These are phyloP conservation scores for Squalus acanthias DNA, from an alignment of 2,797 vertebrate species.

Conservation along the genomic window DNA sequence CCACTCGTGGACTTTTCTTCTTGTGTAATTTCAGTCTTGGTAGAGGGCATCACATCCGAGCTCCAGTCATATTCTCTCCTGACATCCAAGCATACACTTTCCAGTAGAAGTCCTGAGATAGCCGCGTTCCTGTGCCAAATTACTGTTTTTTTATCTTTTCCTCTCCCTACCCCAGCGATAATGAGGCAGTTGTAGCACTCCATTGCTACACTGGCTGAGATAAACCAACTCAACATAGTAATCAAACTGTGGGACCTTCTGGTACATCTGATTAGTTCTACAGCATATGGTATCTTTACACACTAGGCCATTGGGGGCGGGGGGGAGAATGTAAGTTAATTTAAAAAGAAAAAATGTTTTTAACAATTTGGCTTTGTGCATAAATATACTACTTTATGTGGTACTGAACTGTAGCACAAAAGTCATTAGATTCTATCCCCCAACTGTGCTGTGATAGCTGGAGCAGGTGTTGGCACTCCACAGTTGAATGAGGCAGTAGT, in stretches of 20 bases:
- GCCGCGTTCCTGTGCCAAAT: not conserved
- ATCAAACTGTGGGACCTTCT: not conserved
- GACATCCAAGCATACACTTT: not conserved
- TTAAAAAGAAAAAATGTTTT: not conserved
- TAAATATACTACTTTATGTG: not conserved
- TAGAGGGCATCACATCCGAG: not conserved
- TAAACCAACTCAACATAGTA: not conserved
- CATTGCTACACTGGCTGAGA: not conserved
- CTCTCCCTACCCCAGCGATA: not conserved
- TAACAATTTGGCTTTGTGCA: not conserved
- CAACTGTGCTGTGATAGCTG: not conserved
- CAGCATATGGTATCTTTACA: not conserved
- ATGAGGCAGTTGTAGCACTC: not conserved
- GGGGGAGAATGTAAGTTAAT: not conserved
- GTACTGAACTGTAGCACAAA: not conserved
- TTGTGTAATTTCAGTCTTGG: too few relatives aligned
- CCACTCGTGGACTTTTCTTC: not conserved
- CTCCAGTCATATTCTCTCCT: not conserved
- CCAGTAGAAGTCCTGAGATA: not conserved
- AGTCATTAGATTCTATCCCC: not conserved
- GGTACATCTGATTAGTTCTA: not conserved
- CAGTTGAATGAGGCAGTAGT: not conserved
- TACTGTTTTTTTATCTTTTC: not conserved
- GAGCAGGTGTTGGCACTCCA: not conserved
- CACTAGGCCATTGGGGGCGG: not conserved